phyloP scores from a whole-genome alignment of 2,113 vertebrate species.

The Hemiscyllium ocellatum region DNA sequence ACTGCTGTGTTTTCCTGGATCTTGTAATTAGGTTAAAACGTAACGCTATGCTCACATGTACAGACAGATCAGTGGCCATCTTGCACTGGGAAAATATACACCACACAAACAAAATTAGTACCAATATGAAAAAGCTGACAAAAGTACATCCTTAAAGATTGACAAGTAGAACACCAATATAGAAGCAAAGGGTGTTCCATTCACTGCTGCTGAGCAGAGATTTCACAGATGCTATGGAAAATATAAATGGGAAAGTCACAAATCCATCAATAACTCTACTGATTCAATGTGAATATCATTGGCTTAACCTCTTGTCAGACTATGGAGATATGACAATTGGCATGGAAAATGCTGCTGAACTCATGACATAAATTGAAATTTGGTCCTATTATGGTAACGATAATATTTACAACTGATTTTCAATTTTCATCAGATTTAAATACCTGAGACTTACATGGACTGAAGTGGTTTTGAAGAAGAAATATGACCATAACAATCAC shows the following conservation, averaged over 20 bases:
- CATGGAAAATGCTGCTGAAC: background rate
- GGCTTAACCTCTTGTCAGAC: background rate
- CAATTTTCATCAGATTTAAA: no score
- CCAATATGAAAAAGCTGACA: background rate
- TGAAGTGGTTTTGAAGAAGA: no score
- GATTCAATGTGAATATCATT: background rate
- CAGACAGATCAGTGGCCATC: no score
- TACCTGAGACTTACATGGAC: no score
- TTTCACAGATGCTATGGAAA: background rate
- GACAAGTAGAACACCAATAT: background rate
- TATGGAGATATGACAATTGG: background rate
- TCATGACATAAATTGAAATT: background rate
- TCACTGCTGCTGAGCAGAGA: background rate
- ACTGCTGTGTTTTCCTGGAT: no score
- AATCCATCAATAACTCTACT: background rate
- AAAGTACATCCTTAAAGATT: background rate
- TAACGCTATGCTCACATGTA: no score
- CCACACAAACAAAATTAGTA: background rate
- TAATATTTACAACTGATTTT: no score
- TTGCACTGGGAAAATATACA: no score
- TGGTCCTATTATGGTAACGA: background rate
- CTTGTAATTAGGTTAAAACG: no score
- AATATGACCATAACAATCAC: no score
- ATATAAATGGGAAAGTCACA: background rate
- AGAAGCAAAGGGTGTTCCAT: background rate